Evolutionary conservation across 2,113 vertebrate genomes (phyloP), one percentile per base, ranked within the genome.

Genomic region (Turdus rufiventris): DNA sequence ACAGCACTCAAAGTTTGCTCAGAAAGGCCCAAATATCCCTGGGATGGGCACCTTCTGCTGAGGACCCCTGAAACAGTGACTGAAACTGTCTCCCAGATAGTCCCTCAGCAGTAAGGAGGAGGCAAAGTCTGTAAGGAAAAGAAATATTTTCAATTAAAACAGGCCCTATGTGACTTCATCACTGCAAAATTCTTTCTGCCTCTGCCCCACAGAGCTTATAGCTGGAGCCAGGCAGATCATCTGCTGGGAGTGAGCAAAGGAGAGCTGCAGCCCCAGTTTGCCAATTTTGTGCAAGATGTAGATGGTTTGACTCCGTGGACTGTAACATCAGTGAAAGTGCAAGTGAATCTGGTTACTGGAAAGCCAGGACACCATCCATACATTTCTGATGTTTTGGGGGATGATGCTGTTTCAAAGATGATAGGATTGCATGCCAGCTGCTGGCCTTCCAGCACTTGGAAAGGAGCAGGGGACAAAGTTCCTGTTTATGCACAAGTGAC

Each of bases 401-500:
- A 86, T 96, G 77, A 89, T 86, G 87, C 57, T 85, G 66, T 63
- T 80, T 91, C 81, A 74, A 85, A 96, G 95, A 97, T 97, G 84
- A 97, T 81, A 96, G 94, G 94, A 92, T 97, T 93, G 77, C 77
- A 80, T 18, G 84, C 95, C 96, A 97, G 95, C 76, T 94, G 63
- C 70, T 89, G 65, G 89, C 75, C 81, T 96, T 89, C 74, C 61
- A 96, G 83, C 90, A 48, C 88, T 95, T 96, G 94, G 96, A 97
- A 96, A 94, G 47, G 62, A 94, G 65, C 61, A 83, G 56, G 42
- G 94, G 68, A 94, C 95, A 92, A 88, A 97, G 96, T 96, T 97
- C 94, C 93, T 97, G 96, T 97, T 97, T 97, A 96, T 96, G 94
- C 89, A 89, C 91, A 95, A 97, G 88, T 79, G 91, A 93, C 91